Evolutionary conservation across 2,797 vertebrate genomes (phyloP), one percentile per base, ranked within the genome.

Genomic region (Allobates femoralis): DNA sequence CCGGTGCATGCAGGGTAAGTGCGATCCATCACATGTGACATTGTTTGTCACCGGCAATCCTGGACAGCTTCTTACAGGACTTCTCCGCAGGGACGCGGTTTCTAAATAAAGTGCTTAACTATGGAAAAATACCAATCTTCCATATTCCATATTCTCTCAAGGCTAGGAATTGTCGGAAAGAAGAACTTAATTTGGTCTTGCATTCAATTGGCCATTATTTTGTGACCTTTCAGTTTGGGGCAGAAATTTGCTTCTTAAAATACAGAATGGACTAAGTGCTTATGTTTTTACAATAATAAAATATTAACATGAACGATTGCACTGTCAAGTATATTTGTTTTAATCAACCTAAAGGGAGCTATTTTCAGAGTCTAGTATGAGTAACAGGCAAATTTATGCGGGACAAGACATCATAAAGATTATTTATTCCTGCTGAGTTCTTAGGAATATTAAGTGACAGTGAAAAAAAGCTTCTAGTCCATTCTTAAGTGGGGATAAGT

Each of bases 401-500:
- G 74, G 46, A 11, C 16, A 78, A 62, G 80, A 71, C 81, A 87
- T 87, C 30, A 84, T 74, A 84, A 26, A 69, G 73, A 87, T 83
- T 79, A 87, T 83, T 86, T 73, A 79, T 79, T 78, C 62, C 55
- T 69, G 76, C 55, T 79, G 75, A 79, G 81, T 74, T 79, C 41
- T 64, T 71, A 84, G 46, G 55, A 84, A 79, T 87, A 84, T 64
- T 84, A 83, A 53, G 56, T 64, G 81, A 77, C 75, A 79, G 67
- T 66, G 64, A 74, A 87, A 53, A n/a, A 69, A 80, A 64, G 81
- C 19, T 19, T 23, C 62, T 81, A 60, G 69, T 82, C 71, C 71
- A 26, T 81, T 51, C 79, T 82, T 86, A 86, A 86, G 85, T 86
- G 71, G 58, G 73, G 73, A 83, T 83, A 86, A 82, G 71, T 86